Evolutionary conservation across 2,888 invertebrate genomes (phyloP).

Genomic region (Cheilosia vernalis): DNA sequence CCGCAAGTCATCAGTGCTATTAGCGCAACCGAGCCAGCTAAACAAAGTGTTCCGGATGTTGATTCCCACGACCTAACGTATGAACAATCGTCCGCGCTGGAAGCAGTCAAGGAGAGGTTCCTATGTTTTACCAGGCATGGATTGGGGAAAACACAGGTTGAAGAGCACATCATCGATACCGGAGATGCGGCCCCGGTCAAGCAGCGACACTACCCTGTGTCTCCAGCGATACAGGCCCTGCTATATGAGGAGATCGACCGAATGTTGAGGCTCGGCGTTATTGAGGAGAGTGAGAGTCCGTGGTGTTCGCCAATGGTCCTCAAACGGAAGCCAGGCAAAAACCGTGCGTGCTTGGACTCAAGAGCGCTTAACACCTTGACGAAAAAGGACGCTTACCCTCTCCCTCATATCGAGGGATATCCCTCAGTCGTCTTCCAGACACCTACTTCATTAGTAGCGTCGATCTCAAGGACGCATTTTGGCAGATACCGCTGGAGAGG

Average conservation of each 20-base stretch:
- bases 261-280: conserved; percentile 48
- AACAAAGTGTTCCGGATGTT: neutral
- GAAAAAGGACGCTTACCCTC: too few species aligned
- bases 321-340: conserved; percentile 71
- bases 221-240: too few species aligned
- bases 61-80: neutral
- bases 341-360: neutral
- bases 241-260: neutral
- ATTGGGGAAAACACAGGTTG: neutral
- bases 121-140: conserved; percentile 27
- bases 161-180: too few species aligned
- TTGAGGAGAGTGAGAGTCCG: conserved; percentile 75
- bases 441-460: too few species aligned
- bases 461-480: too few species aligned
- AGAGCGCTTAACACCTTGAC: conserved; percentile 26
- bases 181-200: too few species aligned
- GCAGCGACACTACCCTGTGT: too few species aligned
- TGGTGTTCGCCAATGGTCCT: conserved; percentile 78
- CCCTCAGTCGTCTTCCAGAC: too few species aligned
- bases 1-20: too few species aligned
- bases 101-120: neutral
- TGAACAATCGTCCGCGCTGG: neutral
- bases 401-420: too few species aligned
- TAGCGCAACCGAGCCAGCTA: too few species aligned
- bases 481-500: too few species aligned